Base-by-base conservation (phyloP, 2,797 vertebrate species). In the Erethizon dorsatum region DNA sequence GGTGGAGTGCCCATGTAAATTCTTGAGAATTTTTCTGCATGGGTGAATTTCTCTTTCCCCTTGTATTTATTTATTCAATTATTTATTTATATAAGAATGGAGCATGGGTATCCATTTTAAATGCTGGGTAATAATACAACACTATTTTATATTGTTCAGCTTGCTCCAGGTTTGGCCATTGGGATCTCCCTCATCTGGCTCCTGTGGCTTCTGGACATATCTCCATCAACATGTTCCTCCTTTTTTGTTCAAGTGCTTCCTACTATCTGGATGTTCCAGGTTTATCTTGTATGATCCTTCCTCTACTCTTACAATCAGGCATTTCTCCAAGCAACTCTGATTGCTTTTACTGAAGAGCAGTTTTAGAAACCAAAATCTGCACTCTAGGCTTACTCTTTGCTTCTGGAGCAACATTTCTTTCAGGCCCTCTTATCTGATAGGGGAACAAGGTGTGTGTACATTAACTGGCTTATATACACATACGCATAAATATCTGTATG, bases 351-450 rank as follows among this genome's bases (percentile, higher is more conserved):
- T 85, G 45, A 77, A 67, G 24, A 47, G 61, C 69, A 41, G 2
- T 52, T 45, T 94, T 95, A 79, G 37, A 88, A 86, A 86, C 31
- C 22, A 94, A 69, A 24, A 84, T 85, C 37, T 80, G 9, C 9
- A 61, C 75, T 87, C 56, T 14, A 5, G 31, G n/a, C 56, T 26
- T 52, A 8, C 14, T 77, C 15, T 88, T 90, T 90, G 41, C 15
- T 80, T 67, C 14, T 47, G 9, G 69, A 9, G 13, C 47, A 31
- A 37, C 18, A 63, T 73, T 91, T 83, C 12, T 71, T 85, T 93
- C 56, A 87, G 73, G 33, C 4, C 15, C 4, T 85, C 12, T 83
- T 31, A 65, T 37, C 45, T 79, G 15, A 54, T 24, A 88, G 17
- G 59, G 5, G 10, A 88, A 88, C 73, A 18, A 79, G 79, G 78